Conservation (phyloP, 2,113 vertebrate genomes). For the Nycticebus coucang region DNA sequence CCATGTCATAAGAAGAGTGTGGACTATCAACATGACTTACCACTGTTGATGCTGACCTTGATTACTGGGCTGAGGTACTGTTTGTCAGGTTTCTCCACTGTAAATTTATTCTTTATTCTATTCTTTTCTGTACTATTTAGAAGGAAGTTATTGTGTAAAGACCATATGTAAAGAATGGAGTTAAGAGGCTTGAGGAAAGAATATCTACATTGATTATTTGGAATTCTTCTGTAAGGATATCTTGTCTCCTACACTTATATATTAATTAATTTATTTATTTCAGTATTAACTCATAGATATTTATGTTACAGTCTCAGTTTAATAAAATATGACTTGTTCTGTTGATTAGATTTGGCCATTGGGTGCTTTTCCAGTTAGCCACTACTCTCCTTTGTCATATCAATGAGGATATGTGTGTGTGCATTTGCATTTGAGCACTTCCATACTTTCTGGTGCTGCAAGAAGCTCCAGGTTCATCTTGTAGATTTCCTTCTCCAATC, state of each 20-base stretch:
- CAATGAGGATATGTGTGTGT: not conserved
- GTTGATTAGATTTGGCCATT: not conserved
- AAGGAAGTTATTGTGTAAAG: not conserved
- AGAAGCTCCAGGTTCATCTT: not conserved
- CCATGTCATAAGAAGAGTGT: fast-evolving
- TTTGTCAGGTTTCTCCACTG: not conserved
- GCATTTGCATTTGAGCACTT: not conserved
- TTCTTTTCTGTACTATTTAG: not conserved
- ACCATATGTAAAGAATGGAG: not conserved
- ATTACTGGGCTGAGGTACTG: not conserved
- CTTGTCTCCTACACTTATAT: not conserved
- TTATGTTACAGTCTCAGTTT: constrained; percentile 10
- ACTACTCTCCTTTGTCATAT: not conserved
- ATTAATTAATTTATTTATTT: not conserved
- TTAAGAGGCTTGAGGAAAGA: not conserved
- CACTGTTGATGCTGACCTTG: not conserved
- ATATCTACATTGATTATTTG: not conserved
- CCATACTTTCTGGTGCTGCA: not conserved
- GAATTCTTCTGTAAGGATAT: constrained; percentile 9
- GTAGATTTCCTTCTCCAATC: not conserved
- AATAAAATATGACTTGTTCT: not conserved
- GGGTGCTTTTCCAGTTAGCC: not conserved
- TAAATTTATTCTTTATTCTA: not conserved
- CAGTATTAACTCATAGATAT: not conserved
- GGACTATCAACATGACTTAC: not conserved